Evolutionary conservation across 2,113 vertebrate genomes (phyloP).

Genomic region (Girardinichthys multiradiatus): DNA sequence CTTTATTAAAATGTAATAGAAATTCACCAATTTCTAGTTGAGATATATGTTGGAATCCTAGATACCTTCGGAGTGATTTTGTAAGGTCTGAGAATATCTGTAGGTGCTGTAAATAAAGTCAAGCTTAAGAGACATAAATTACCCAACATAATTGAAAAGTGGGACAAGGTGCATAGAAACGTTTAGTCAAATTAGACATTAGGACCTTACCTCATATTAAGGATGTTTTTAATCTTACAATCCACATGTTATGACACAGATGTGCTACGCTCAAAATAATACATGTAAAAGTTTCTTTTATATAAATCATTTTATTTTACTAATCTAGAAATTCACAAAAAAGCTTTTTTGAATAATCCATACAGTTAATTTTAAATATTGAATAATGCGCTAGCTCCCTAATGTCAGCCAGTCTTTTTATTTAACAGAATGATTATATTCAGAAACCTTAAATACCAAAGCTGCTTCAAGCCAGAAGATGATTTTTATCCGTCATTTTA

Average conservation of each 20-base stretch:
- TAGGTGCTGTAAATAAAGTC: too few relatives aligned
- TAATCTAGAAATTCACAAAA: background rate
- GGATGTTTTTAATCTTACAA: too few relatives aligned
- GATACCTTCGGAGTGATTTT: too few relatives aligned
- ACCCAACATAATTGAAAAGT: background rate
- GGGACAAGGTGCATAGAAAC: background rate
- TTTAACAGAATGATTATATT: background rate
- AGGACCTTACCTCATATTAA: too few relatives aligned
- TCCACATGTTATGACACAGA: too few relatives aligned
- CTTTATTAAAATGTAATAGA: background rate
- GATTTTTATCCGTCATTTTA: background rate
- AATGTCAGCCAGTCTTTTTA: too few relatives aligned
- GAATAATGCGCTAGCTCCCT: background rate
- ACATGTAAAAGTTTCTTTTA: too few relatives aligned
- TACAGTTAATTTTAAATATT: background rate
- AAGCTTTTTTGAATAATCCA: background rate
- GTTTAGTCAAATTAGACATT: too few relatives aligned
- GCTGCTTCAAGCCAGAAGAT: background rate
- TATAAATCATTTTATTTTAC: too few relatives aligned
- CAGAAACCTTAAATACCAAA: background rate
- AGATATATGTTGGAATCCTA: background rate
- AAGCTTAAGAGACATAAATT: background rate
- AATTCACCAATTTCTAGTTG: background rate
- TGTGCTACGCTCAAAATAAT: too few relatives aligned
- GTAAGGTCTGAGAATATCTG: background rate